Evolutionary conservation across 1,140 invertebrate genomes (phyloP).

Genomic region (Melitaea cinxia): DNA sequence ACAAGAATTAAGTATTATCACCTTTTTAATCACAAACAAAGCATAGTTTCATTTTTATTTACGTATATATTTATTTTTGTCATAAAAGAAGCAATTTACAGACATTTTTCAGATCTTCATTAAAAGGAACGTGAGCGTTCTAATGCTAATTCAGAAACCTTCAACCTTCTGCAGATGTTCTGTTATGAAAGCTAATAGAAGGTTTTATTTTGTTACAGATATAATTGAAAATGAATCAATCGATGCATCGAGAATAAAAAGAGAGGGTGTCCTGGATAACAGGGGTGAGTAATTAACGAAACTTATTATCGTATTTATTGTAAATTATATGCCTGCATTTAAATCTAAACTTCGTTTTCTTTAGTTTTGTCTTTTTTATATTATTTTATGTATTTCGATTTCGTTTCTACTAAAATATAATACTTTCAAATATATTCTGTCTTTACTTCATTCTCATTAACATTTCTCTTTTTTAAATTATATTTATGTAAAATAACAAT

Average conservation of each 20-base stretch:
- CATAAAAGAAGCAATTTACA: no score
- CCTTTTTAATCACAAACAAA: no score
- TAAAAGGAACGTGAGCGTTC: no score
- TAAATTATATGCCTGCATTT: constrained; percentile 46
- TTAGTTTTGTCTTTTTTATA: constrained; percentile 5
- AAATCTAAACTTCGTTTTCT: constrained; percentile 18
- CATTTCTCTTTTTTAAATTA: constrained; percentile 1
- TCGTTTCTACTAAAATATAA: background rate
- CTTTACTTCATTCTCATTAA: no score
- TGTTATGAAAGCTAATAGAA: background rate
- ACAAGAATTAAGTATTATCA: no score
- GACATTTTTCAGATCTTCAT: no score
- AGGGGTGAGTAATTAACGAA: constrained; percentile 61
- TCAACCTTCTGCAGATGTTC: no score
- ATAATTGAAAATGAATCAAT: constrained; percentile 60
- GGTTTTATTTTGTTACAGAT: constrained; percentile 61
- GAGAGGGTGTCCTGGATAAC: constrained; percentile 73
- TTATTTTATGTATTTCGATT: constrained; percentile 8
- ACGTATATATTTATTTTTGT: no score
- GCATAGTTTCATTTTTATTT: no score
- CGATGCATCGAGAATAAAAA: constrained; percentile 71
- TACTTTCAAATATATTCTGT: constrained; percentile 26
- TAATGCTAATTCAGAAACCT: no score
- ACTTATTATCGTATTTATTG: constrained; percentile 28
- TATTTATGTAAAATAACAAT: constrained; percentile 11